Evolutionary conservation across 2,888 invertebrate species (phyloP).

Genomic region (Acronicta aceris): DNA sequence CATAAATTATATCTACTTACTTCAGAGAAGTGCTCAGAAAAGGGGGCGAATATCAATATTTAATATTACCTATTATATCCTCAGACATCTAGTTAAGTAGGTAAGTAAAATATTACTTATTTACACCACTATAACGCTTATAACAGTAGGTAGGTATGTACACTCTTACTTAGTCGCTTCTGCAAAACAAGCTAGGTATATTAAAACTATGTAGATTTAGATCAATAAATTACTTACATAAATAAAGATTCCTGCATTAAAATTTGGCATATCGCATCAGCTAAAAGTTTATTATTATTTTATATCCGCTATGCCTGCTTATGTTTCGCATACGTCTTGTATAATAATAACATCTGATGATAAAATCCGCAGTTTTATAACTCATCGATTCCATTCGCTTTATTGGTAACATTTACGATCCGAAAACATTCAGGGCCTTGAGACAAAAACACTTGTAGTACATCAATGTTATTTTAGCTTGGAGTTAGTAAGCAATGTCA

Average conservation of each 20-base stretch:
- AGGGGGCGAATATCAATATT: too few species aligned
- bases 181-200: too few species aligned
- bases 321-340: constrained; percentile 25
- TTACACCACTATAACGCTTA: too few species aligned
- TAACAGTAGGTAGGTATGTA: too few species aligned
- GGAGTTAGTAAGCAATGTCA: constrained; percentile 32
- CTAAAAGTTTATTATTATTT: constrained; percentile 29
- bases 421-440: constrained; percentile 62
- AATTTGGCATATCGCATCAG: constrained; percentile 28
- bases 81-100: too few species aligned
- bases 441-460: constrained; percentile 59
- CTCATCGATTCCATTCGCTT: constrained; percentile 51
- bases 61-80: too few species aligned
- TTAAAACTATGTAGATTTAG: not conserved
- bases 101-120: too few species aligned
- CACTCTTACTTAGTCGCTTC: too few species aligned
- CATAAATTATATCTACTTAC: too few species aligned
- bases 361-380: constrained; percentile 59
- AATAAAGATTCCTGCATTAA: constrained; percentile 1
- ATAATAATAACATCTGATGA: constrained; percentile 40
- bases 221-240: constrained; percentile 3
- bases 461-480: constrained; percentile 59
- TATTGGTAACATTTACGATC: constrained; percentile 53
- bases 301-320: constrained; percentile 15
- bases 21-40: too few species aligned